phyloP scores from a whole-genome alignment of 1,140 invertebrate species.

The Thaumetopoea pityocampa region DNA sequence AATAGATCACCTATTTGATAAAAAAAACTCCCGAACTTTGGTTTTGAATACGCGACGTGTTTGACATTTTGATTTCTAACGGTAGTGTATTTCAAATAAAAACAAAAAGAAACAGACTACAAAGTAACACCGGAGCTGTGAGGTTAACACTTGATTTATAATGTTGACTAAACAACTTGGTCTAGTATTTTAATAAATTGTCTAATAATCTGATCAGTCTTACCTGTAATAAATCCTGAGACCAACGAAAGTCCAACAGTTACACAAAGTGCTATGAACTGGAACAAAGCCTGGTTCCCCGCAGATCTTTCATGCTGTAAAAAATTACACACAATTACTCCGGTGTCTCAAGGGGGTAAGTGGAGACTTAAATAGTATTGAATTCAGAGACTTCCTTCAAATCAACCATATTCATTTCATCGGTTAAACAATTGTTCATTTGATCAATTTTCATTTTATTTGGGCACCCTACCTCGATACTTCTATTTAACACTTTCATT shows the following conservation, averaged over 20 bases:
- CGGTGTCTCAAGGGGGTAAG: too few relatives aligned
- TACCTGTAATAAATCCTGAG: slow-evolving; percentile 47
- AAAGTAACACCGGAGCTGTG: background rate
- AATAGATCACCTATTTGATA: too few relatives aligned
- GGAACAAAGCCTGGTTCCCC: slow-evolving; percentile 35
- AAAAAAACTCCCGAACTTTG: too few relatives aligned
- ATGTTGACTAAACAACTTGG: background rate
- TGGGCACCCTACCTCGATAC: too few relatives aligned
- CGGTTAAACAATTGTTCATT: too few relatives aligned
- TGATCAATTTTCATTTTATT: too few relatives aligned
- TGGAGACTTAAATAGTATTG: background rate
- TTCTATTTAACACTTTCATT: too few relatives aligned
- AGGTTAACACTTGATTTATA: background rate
- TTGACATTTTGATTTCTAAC: background rate
- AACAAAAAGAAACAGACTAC: slow-evolving; percentile 3
- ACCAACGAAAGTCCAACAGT: slow-evolving; percentile 35
- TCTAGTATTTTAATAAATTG: too few relatives aligned
- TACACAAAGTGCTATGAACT: slow-evolving; percentile 33
- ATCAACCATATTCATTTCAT: background rate
- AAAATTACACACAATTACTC: slow-evolving; percentile 1
- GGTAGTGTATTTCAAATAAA: background rate
- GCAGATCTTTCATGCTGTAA: slow-evolving; percentile 36
- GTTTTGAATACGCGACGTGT: background rate
- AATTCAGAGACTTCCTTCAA: background rate
- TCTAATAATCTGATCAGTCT: too few relatives aligned